A percentile compares a stretch with the other conserved stretches of the same genome.
phyloP scores from a whole-genome alignment of 2,888 invertebrate species.

The Cyclophora punctaria region DNA sequence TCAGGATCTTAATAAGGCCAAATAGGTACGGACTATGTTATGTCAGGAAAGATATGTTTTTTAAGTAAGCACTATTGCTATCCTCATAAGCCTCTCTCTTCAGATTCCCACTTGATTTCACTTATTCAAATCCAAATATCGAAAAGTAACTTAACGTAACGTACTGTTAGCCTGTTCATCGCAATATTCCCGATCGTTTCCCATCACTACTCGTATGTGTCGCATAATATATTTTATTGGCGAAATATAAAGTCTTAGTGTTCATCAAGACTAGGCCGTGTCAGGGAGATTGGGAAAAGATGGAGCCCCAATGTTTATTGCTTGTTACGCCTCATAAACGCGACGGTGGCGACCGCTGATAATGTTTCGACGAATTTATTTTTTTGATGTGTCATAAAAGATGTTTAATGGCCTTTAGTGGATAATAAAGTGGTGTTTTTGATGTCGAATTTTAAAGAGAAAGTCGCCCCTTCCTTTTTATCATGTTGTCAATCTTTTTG shows the following conservation, averaged over 20 bases:
- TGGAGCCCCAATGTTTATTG: constrained; percentile 66
- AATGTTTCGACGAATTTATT: constrained; percentile 50
- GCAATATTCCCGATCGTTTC: neutral
- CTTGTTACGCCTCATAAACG: constrained; percentile 71
- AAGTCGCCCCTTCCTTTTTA: too few relatives aligned
- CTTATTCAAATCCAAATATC: too few relatives aligned
- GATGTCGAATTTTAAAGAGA: constrained; percentile 1
- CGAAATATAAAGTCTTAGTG: constrained; percentile 58
- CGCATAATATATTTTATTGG: constrained; percentile 62
- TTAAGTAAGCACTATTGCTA: too few relatives aligned
- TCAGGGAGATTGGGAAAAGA: constrained; percentile 61
- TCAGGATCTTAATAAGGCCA: too few relatives aligned
- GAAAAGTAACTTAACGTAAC: too few relatives aligned
- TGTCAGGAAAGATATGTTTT: too few relatives aligned
- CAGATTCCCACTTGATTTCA: too few relatives aligned
- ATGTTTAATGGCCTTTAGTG: constrained; percentile 47
- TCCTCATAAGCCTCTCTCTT: too few relatives aligned
- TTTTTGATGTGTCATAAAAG: constrained; percentile 51
- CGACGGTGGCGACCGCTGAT: constrained; percentile 51
- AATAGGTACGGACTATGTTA: too few relatives aligned
- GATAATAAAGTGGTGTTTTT: constrained; percentile 21
- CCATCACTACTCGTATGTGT: constrained; percentile 31
- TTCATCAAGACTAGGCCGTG: constrained; percentile 56
- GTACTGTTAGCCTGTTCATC: too few relatives aligned
- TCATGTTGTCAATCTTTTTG: too few relatives aligned